phyloP scores from a whole-genome alignment of 2,797 vertebrate species.

The Astyanax mexicanus region DNA sequence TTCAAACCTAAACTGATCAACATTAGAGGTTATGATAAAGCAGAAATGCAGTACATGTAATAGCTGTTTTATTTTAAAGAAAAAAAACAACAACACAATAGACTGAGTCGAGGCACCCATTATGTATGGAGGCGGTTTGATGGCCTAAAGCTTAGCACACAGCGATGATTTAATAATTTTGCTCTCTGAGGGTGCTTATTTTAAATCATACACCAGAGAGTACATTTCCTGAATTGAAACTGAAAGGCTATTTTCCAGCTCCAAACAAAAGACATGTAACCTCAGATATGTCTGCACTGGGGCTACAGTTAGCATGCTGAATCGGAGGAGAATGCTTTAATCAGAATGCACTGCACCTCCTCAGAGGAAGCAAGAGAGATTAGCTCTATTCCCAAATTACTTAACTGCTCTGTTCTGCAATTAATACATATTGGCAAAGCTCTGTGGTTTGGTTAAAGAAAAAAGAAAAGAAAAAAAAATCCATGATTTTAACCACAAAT shows the following conservation, averaged over 20 bases:
- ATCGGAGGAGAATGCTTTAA: neutral
- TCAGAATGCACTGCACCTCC: neutral
- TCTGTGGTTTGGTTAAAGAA: neutral
- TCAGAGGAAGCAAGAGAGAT: neutral
- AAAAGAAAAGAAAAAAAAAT: neutral
- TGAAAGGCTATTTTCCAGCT: neutral
- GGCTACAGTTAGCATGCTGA: neutral
- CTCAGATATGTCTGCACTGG: neutral
- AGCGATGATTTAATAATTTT: neutral
- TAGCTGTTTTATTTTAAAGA: too few species aligned
- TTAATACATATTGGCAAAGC: neutral
- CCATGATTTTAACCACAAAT: neutral
- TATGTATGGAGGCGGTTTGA: neutral
- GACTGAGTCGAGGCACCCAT: neutral
- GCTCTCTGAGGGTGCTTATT: neutral
- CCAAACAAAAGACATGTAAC: neutral
- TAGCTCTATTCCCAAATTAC: neutral
- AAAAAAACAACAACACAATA: too few species aligned
- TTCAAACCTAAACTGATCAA: too few species aligned
- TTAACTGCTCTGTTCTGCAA: neutral
- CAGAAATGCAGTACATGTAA: too few species aligned
- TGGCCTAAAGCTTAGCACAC: neutral
- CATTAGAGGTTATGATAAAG: too few species aligned
- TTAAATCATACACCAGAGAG: neutral
- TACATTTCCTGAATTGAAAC: neutral